phyloP scores from a whole-genome alignment of 2,888 invertebrate species.

The Eupeodes luniger region DNA sequence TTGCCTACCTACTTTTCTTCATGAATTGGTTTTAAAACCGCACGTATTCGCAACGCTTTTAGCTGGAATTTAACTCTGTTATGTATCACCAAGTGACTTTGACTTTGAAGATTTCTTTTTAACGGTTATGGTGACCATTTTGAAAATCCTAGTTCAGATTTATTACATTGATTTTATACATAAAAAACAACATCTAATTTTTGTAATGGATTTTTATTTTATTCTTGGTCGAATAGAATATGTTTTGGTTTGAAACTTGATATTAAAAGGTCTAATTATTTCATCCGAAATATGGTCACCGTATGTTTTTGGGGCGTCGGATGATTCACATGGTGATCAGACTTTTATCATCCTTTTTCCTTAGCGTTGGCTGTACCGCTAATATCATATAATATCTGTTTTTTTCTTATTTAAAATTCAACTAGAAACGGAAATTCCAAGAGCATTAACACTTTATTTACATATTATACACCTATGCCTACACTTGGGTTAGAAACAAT shows the following conservation, averaged over 20 bases:
- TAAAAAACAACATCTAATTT: background rate
- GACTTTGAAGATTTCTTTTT: background rate
- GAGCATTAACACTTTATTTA: slow-evolving; percentile 27
- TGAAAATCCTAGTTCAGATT: too few species aligned
- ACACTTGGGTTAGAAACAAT: slow-evolving; percentile 5
- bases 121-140: background rate
- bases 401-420: slow-evolving; percentile 18
- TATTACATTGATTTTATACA: background rate
- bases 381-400: slow-evolving; percentile 12
- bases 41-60: slow-evolving; percentile 48
- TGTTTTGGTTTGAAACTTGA: too few species aligned
- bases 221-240: too few species aligned
- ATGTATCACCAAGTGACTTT: slow-evolving; percentile 24
- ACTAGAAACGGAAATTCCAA: slow-evolving; percentile 69
- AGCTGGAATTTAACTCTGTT: slow-evolving; percentile 62
- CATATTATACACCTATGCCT: background rate
- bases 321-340: slow-evolving; percentile 2
- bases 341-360: slow-evolving; percentile 3
- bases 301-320: background rate
- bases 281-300: background rate
- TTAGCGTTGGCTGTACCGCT: background rate
- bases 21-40: slow-evolving; percentile 27
- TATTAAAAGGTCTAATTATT: too few species aligned
- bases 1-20: slow-evolving; percentile 7
- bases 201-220: too few species aligned